Conservation (phyloP, 2,888 invertebrate genomes). For the Rugalucina vietnamica region DNA sequence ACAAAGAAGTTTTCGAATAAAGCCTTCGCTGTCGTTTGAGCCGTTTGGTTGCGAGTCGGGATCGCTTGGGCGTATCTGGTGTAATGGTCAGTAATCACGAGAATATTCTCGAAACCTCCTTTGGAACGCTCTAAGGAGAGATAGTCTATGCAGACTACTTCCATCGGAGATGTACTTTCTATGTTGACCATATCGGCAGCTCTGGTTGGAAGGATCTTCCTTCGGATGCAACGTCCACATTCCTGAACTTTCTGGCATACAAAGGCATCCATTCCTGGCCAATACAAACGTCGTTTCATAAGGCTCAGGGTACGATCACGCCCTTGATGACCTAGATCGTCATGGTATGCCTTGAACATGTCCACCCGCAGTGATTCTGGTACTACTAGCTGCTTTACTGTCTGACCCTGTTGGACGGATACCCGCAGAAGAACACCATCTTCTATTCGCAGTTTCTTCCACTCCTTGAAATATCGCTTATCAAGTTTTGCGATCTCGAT, state of each 20-base stretch:
- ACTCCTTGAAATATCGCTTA: neutral
- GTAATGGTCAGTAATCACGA: constrained; percentile 18
- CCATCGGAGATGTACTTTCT: constrained; percentile 17
- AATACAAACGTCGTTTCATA: constrained; percentile 9
- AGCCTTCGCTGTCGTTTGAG: constrained; percentile 1
- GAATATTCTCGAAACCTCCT: constrained; percentile 7
- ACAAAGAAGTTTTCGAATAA: constrained; percentile 11
- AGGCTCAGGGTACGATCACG: constrained; percentile 2
- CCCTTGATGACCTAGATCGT: constrained; percentile 24
- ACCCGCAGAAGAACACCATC: neutral
- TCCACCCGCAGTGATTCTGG: neutral
- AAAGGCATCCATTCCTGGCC: constrained; percentile 28
- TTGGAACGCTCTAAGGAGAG: neutral
- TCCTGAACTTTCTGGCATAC: constrained; percentile 3
- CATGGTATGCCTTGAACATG: constrained; percentile 4
- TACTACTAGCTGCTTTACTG: neutral
- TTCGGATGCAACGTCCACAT: constrained; percentile 25
- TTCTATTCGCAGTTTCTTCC: neutral
- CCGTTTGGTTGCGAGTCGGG: constrained; percentile 5
- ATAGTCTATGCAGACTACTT: constrained; percentile 30
- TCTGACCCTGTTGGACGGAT: neutral
- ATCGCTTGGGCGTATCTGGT: constrained; percentile 14
- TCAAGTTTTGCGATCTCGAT: neutral
- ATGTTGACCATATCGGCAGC: constrained; percentile 9
- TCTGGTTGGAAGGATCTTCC: constrained; percentile 4